Base-by-base conservation (phyloP, 2,113 vertebrate genomes). In the Falcunculus frontatus region DNA sequence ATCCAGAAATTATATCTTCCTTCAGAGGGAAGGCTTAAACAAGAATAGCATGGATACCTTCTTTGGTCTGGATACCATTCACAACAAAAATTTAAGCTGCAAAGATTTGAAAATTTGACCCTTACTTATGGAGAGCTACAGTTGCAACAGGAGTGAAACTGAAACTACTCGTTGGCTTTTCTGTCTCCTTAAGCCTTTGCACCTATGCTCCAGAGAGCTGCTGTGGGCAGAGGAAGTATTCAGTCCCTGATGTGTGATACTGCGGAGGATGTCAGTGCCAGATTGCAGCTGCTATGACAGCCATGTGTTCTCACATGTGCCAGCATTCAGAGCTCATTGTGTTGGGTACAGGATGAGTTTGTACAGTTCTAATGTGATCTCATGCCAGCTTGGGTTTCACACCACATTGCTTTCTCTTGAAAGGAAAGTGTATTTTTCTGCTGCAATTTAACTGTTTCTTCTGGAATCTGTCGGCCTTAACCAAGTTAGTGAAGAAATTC, bases 181-280 rank as follows among this genome's bases (percentile, higher is more conserved):
- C 30, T 69, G 16, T 67, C 41, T 53, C 18, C 11, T 75, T 37
- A 30, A 33, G 8, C 25, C 30, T 59, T 72, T 73, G 56, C 15
- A 18, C 18, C 35, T 16, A 64, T 0, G 0, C 44, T 50, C 62
- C 1, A 3, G 1, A 0, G 81, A 60, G 76, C 67, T 47, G 11
- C 59, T 86, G 55, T 74, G 49, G 8, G n/a, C 52, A 3, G 7
- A 30, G 50, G 39, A 33, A 47, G 35, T 16, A 11, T 35, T 65
- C 30, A 16, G n/a, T 80, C 42, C 32, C 62, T 63, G 52, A 6
- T 70, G 27, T 1, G 35, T 42, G 72, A 30, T 64, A 8, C 37
- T n/a, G 41, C 32, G 39, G 59, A 30, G 64, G 73, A 6, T 76
- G 9, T n/a, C 22, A 5, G 41, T 83, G 69, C n/a, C 60, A 50